A percentile compares a stretch with the other conserved stretches of the same genome.
These are phyloP conservation scores for Porites evermanni DNA, from an alignment of 92 coral and sea anemone genomes.

Conservation along the genomic window DNA sequence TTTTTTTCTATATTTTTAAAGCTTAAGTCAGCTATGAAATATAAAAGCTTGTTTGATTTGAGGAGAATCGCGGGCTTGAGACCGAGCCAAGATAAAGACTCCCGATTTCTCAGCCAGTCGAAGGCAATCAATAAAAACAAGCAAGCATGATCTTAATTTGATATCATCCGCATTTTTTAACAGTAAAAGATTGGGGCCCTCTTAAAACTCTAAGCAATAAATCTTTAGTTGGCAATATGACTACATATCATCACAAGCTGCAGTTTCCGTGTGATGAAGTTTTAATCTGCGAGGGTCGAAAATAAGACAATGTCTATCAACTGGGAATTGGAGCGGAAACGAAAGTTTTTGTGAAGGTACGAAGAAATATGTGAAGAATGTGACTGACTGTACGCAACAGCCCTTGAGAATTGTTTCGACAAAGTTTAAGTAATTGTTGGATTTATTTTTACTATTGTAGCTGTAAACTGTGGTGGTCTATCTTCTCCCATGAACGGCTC, in stretches of 20 bases:
- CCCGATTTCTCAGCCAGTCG: too few species aligned
- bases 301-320: slow-evolving; percentile 56
- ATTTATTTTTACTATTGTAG: background rate
- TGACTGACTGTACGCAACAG: too few species aligned
- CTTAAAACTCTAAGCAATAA: slow-evolving; percentile 58
- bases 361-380: too few species aligned
- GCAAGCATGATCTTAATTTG: too few species aligned
- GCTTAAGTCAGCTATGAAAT: too few species aligned
- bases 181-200: slow-evolving; percentile 63
- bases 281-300: slow-evolving; percentile 66
- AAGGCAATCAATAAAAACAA: too few species aligned
- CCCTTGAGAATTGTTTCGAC: too few species aligned
- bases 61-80: too few species aligned
- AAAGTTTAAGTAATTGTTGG: background rate
- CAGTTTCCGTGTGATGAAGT: slow-evolving; percentile 67
- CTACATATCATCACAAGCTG: slow-evolving; percentile 57
- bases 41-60: too few species aligned
- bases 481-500: slow-evolving; percentile 41
- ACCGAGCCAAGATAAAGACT: too few species aligned
- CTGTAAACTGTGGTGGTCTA: slow-evolving; percentile 63
- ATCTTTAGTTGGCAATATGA: slow-evolving; percentile 45
- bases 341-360: slow-evolving; percentile 61
- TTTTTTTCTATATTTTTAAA: too few species aligned
- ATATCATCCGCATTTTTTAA: background rate
- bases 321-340: slow-evolving; percentile 71